phyloP scores from a whole-genome alignment of 1,140 invertebrate species.

The Semibalanus balanoides region DNA sequence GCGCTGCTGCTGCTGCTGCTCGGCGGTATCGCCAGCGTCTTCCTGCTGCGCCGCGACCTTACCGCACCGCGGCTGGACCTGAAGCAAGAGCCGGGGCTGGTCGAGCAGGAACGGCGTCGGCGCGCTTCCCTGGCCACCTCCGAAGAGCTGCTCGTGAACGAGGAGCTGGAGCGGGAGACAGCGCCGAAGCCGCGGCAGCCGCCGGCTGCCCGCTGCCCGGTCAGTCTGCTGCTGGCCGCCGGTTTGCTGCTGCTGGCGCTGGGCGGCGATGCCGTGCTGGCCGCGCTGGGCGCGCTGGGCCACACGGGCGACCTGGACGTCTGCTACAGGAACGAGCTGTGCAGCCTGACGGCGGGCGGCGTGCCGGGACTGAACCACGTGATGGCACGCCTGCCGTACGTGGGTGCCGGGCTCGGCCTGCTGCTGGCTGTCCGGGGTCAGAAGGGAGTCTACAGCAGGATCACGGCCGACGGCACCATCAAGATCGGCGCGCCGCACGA shows the following conservation, averaged over 20 bases:
- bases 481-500: not conserved
- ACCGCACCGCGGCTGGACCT: not conserved
- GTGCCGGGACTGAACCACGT: not conserved
- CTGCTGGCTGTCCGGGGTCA: not conserved
- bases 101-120: not conserved
- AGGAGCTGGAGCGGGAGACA: not conserved
- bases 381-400: not conserved
- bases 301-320: not conserved
- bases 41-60: not conserved
- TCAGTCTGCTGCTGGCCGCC: not conserved
- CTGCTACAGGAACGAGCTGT: not conserved
- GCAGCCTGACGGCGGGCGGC: no score
- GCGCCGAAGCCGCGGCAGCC: not conserved
- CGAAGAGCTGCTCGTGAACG: not conserved
- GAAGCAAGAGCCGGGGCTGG: not conserved
- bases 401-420: not conserved
- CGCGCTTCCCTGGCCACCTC: not conserved
- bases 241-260: not conserved
- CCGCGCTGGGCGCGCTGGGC: not conserved
- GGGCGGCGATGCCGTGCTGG: not conserved
- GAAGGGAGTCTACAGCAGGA: not conserved
- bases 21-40: no score
- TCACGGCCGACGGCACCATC: not conserved
- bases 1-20: not conserved
- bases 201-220: no score